Percentiles rank a stretch among this genome's conserved stretches.
These are phyloP conservation scores for Acanthurus leucopareius DNA, from an alignment of 2,797 vertebrate genomes.

Conservation along the genomic window DNA sequence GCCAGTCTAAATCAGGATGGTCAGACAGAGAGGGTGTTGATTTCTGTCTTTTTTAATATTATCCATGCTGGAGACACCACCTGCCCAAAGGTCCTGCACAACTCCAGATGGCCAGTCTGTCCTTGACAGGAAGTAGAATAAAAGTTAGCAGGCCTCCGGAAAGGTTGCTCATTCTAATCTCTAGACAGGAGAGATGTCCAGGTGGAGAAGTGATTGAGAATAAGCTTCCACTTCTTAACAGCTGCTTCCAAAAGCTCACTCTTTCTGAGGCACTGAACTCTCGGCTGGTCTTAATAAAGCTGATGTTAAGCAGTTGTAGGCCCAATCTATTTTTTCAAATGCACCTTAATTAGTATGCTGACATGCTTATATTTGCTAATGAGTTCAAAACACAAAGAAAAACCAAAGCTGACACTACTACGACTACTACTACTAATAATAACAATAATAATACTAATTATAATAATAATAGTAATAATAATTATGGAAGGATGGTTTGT, in stretches of 20 bases:
- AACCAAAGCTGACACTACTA: not conserved
- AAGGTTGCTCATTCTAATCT: conserved; percentile 29
- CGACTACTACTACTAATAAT: too few species aligned
- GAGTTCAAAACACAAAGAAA: too few species aligned
- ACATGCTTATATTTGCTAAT: not conserved
- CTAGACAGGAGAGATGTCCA: conserved; percentile 7
- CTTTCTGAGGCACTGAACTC: not conserved
- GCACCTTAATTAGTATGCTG: not conserved
- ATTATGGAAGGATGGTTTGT: too few species aligned
- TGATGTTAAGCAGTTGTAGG: not conserved
- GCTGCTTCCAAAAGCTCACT: not conserved
- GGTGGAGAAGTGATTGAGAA: conserved; percentile 12
- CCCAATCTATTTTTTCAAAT: not conserved
- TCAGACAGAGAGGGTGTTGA: conserved; percentile 44
- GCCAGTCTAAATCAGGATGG: conserved; percentile 54
- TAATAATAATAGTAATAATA: too few species aligned
- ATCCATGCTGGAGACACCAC: conserved; percentile 28
- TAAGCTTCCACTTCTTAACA: not conserved
- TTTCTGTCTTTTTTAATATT: conserved; percentile 40
- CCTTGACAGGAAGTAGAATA: conserved; percentile 56
- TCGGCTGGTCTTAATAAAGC: not conserved
- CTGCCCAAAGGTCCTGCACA: conserved; percentile 49
- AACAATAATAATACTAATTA: too few species aligned
- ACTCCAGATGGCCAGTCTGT: conserved; percentile 66
- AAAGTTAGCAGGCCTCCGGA: conserved; percentile 39